A percentile compares a stretch with the other conserved stretches of the same genome.
phyloP scores from a whole-genome alignment of 2,113 vertebrate genomes.

The Motacilla alba region DNA sequence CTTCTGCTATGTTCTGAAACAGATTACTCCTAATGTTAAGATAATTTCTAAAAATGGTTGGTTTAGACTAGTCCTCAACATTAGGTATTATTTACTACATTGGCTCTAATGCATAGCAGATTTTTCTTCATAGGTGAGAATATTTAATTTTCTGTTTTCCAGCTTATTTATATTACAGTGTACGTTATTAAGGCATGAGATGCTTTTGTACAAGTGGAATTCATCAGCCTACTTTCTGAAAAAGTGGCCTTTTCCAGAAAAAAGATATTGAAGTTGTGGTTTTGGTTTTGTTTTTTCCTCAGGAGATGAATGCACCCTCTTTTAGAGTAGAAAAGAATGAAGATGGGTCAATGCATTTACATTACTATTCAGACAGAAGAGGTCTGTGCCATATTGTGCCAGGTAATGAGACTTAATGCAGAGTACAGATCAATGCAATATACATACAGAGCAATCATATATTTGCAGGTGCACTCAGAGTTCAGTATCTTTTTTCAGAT shows the following conservation, averaged over 20 bases:
- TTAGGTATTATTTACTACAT: not conserved
- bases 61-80: not conserved
- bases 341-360: slow-evolving; percentile 73
- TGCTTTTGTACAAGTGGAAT: not conserved
- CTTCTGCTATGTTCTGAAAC: not conserved
- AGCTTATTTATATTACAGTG: not conserved
- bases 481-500: not conserved
- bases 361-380: slow-evolving; percentile 78
- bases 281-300: not conserved
- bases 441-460: not conserved
- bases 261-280: not conserved
- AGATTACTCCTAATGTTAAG: not conserved
- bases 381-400: slow-evolving; percentile 77
- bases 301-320: slow-evolving; percentile 80
- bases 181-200: not conserved
- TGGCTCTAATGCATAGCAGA: not conserved
- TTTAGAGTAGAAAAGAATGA: slow-evolving; percentile 78
- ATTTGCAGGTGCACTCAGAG: not conserved
- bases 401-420: slow-evolving; percentile 41
- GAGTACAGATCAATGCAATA: not conserved
- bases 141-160: not conserved
- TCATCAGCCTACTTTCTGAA: not conserved
- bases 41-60: not conserved
- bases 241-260: not conserved
- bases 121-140: not conserved